Evolutionary conservation across 1,140 invertebrate genomes (phyloP), one percentile per base, ranked within the genome.

Genomic region (Megalonaias nervosa): DNA sequence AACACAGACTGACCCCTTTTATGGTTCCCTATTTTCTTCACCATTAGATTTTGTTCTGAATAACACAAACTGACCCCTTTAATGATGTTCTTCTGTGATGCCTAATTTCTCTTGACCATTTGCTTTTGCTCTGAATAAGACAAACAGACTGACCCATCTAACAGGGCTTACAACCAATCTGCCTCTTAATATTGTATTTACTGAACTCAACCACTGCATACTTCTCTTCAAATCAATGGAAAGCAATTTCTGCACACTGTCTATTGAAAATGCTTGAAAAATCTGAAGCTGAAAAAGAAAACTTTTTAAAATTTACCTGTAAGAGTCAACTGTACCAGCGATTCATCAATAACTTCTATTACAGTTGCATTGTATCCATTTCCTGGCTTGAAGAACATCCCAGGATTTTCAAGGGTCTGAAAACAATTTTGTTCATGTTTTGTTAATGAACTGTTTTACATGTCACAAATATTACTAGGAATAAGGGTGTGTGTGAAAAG

Each of bases 361-460:
- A 89, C 86, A 31, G 84, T 87, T n/a, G 85, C 85, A 60, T 77
- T 73, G 67, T 83, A 86, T 23, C 70, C 81, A n/a, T 83, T 74
- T 6, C 84, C 83, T 31, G 58, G 57, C 17, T 74, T 31, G 55
- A 85, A 88, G 62, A 79, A 73, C 55, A 77, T 75, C n/a, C 56
- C 59, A 59, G 78, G 77, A 65, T 82, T 56, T 57, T 80, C 74
- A 17, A 85, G 38, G 23, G 78, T 73, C 80, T 84, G 77, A 9
- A 77, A 31, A 31, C 4, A 31, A 31, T 31, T 31, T 31, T 31
- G 26, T 31, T 31, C 1, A 48, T 6, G 11, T 48, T 9, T 48
- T 48, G 38, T 48, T 48, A 48, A 48, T 48, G 6, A 48, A 48
- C 6, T 48, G 38, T 48, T 48, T 48, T 6, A 48, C 38, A 48